phyloP scores from a whole-genome alignment of 2,113 vertebrate genomes.

The Castor canadensis region DNA sequence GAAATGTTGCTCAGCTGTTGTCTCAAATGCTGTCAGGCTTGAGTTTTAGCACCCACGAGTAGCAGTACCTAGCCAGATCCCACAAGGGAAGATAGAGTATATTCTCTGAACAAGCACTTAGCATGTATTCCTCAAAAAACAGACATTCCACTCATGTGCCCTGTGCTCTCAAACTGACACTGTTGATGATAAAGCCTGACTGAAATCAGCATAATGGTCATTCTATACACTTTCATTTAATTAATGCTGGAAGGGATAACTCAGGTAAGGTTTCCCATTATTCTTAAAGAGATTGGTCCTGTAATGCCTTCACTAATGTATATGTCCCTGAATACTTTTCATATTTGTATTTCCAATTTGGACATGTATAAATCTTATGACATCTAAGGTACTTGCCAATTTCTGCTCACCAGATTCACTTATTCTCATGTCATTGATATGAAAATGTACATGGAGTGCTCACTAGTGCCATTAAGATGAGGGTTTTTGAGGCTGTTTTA shows the following conservation, averaged over 20 bases:
- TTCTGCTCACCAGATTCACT: neutral
- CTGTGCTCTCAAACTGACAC: neutral
- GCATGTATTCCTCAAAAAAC: neutral
- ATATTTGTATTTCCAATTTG: neutral
- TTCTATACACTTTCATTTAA: neutral
- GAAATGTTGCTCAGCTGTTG: neutral
- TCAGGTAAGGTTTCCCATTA: neutral
- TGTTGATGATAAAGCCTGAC: neutral
- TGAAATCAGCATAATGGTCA: neutral
- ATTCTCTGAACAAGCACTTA: neutral
- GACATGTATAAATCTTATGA: neutral
- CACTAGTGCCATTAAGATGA: neutral
- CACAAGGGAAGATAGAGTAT: too few relatives aligned
- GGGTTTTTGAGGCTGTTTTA: neutral
- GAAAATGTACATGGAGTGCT: neutral
- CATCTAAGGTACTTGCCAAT: neutral
- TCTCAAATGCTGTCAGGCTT: neutral
- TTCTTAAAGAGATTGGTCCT: neutral
- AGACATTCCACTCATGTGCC: neutral
- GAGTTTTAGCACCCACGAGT: fast-evolving
- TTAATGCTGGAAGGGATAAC: neutral
- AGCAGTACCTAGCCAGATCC: neutral
- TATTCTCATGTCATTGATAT: neutral
- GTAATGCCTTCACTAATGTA: neutral
- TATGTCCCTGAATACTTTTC: neutral